Percentiles rank a stretch among this genome's conserved stretches.
These are phyloP conservation scores for Pituophis catenifer DNA, from an alignment of 2,113 vertebrate genomes.

Conservation along the genomic window DNA sequence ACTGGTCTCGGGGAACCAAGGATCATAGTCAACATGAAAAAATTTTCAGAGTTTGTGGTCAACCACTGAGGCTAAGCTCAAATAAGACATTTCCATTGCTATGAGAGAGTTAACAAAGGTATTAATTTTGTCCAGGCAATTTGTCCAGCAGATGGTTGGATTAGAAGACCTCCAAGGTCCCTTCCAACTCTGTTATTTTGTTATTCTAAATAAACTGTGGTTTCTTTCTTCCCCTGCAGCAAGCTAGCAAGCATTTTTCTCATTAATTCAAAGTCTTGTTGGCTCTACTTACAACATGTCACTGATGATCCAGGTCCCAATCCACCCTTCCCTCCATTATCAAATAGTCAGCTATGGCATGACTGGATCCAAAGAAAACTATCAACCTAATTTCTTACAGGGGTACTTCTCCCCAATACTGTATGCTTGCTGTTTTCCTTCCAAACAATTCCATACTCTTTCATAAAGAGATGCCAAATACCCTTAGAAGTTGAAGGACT, in stretches of 20 bases:
- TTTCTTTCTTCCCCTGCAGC: neutral
- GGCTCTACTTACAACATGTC: neutral
- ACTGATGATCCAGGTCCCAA: neutral
- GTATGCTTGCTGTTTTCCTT: neutral
- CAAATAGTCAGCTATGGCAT: neutral
- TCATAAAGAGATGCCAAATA: neutral
- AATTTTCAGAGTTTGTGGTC: neutral
- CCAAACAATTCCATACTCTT: neutral
- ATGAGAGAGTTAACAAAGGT: neutral
- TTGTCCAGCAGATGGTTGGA: neutral
- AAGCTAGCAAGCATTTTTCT: neutral
- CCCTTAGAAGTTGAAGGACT: neutral
- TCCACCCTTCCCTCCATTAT: neutral
- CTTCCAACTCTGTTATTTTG: neutral
- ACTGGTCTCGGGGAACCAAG: neutral
- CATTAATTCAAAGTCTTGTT: neutral
- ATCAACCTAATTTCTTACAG: neutral
- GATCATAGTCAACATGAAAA: neutral
- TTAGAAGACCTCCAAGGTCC: neutral
- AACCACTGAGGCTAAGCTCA: neutral
- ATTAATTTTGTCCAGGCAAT: neutral
- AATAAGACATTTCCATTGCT: neutral
- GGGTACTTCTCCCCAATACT: neutral
- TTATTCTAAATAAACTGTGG: neutral
- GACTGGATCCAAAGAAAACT: neutral